Evolutionary conservation across 2,888 invertebrate species (phyloP).

Genomic region (Trisateles emortualis): DNA sequence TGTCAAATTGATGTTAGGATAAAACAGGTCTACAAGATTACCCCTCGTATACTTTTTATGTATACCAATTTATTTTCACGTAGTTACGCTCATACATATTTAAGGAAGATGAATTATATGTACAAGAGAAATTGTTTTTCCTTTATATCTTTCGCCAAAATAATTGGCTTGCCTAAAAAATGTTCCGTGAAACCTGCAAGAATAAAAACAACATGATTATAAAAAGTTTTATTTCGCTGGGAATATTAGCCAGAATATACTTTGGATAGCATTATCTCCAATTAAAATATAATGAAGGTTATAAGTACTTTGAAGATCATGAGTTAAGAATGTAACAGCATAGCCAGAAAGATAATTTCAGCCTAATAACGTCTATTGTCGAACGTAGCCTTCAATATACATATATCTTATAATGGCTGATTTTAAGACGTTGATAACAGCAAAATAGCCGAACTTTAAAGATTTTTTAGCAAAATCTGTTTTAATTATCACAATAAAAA

Average conservation of each 20-base stretch:
- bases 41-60: slow-evolving; percentile 1
- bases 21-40: not conserved
- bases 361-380: too few species aligned
- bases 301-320: too few species aligned
- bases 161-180: slow-evolving; percentile 16
- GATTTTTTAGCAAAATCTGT: too few species aligned
- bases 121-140: slow-evolving; percentile 10
- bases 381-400: too few species aligned
- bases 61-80: slow-evolving; percentile 7
- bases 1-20: not conserved
- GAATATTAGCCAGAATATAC: not conserved
- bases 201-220: not conserved
- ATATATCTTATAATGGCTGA: too few species aligned
- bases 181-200: slow-evolving; percentile 2
- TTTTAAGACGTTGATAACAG: too few species aligned
- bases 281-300: too few species aligned
- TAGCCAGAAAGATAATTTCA: too few species aligned
- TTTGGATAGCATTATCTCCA: too few species aligned
- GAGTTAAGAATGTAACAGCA: too few species aligned
- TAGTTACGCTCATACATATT: slow-evolving; percentile 12
- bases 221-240: not conserved
- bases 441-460: too few species aligned
- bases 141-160: slow-evolving; percentile 10
- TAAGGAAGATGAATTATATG: slow-evolving; percentile 15
- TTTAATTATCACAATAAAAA: too few species aligned